Evolutionary conservation across 2,113 vertebrate species (phyloP), one percentile per base, ranked within the genome.

Genomic region (Artemisiospiza belli): DNA sequence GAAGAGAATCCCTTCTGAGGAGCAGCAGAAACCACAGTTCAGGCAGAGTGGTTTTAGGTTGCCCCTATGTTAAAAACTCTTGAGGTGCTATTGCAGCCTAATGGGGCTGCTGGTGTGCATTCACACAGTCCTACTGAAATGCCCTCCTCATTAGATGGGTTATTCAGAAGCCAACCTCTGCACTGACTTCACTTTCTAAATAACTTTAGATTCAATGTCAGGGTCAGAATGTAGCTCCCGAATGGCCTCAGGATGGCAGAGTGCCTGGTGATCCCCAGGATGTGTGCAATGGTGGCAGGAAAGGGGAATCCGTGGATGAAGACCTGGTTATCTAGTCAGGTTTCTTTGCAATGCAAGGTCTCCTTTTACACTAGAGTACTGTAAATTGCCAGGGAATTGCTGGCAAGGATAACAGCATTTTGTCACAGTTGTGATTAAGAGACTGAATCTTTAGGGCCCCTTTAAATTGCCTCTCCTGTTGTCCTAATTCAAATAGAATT

Each of bases 401-500:
- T 1, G 0, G 81, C 64, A 93, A 94, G 91, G 75, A 82, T 74
- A 81, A 83, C 81, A 92, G 75, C 9, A 1, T 87, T 95, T 94
- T 96, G 87, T 95, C 85, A 91, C 87, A 83, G 82, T 52, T 72
- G 90, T 78, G 85, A 83, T 92, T 94, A 85, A 94, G 55, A 94
- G 87, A 74, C 77, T 54, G 80, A 76, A 76, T 92, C 66, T 81
- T 87, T 69, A 89, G 84, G 83, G 84, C 84, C 83, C 89, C 78
- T 82, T 81, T 92, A 58, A 84, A 96, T 83, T 92, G 85, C 93
- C 55, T 88, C 92, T 89, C 59, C 68, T 76, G 59, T 92, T 90
- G 74, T 69, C 82, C 87, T 85, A 92, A 95, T 92, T 95, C 95
- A 95, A 91, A 73, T 21, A 95, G 84, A 91, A 90, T 91, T 96